Percentiles rank a stretch among this genome's conserved stretches.
Evolutionary conservation across 1,140 invertebrate genomes (phyloP).

Genomic region (Drosophila seguyi): DNA sequence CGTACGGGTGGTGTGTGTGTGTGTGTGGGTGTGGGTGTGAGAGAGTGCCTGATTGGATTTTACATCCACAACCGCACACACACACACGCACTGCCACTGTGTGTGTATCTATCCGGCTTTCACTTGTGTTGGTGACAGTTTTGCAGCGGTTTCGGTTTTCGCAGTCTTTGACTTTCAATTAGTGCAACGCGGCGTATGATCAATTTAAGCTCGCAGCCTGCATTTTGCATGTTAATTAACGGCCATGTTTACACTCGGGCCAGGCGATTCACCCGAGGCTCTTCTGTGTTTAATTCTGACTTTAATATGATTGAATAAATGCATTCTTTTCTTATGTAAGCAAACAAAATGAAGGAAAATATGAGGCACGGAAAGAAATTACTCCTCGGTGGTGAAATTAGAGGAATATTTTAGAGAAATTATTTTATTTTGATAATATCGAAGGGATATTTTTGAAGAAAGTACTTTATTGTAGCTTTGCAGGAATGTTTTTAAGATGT

Average conservation of each 20-base stretch:
- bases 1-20: background rate
- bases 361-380: background rate
- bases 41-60: constrained; percentile 58
- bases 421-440: too few relatives aligned
- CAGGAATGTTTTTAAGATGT: too few relatives aligned
- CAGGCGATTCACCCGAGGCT: background rate
- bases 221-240: constrained; percentile 41
- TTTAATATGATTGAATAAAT: constrained; percentile 29
- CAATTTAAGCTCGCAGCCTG: constrained; percentile 35
- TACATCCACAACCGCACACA: constrained; percentile 24
- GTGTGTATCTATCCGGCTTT: constrained; percentile 60
- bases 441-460: too few relatives aligned
- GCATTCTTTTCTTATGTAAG: constrained; percentile 2
- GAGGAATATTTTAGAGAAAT: background rate
- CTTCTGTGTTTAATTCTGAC: constrained; percentile 25
- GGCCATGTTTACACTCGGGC: constrained; percentile 7
- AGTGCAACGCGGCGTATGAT: constrained; percentile 57
- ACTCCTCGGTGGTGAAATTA: too few relatives aligned
- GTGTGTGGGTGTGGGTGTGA: constrained; percentile 16
- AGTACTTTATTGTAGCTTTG: too few relatives aligned
- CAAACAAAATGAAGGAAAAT: constrained; percentile 22
- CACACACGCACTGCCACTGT: background rate
- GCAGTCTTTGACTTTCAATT: constrained; percentile 61
- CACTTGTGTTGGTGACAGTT: constrained; percentile 45
- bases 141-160: constrained; percentile 32